Evolutionary conservation across 1,140 invertebrate genomes (phyloP).

Genomic region (Trichonephila clavata): DNA sequence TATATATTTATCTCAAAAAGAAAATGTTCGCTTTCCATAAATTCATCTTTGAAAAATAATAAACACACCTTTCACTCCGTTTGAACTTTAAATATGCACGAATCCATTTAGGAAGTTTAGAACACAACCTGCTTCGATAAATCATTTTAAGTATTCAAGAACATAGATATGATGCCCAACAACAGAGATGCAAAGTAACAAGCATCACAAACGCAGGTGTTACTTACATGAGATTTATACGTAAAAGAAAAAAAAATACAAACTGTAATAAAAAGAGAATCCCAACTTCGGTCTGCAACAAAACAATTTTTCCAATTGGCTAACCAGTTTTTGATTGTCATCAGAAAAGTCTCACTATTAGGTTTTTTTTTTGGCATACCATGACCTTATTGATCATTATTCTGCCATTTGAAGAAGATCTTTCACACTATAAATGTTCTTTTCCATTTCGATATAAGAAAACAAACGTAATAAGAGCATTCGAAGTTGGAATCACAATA

Average conservation of each 20-base stretch:
- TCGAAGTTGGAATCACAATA: not conserved
- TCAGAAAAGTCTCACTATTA: not conserved
- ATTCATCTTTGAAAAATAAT: too few relatives aligned
- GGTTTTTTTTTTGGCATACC: not conserved
- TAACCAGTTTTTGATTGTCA: not conserved
- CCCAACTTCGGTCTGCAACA: not conserved
- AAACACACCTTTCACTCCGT: too few relatives aligned
- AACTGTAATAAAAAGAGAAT: not conserved
- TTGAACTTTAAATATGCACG: too few relatives aligned
- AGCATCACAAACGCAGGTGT: not conserved
- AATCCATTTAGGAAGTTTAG: too few relatives aligned
- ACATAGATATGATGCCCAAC: not conserved
- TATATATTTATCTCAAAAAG: too few relatives aligned
- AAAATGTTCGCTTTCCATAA: too few relatives aligned
- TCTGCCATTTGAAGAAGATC: not conserved
- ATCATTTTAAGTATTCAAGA: not conserved
- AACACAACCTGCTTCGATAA: not conserved
- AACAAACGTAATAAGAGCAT: not conserved
- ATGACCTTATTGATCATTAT: not conserved
- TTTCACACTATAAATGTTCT: not conserved
- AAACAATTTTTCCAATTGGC: constrained; percentile 13
- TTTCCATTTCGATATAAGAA: not conserved
- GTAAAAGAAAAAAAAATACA: not conserved
- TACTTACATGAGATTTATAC: not conserved
- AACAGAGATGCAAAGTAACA: not conserved